Base-by-base conservation (phyloP, 2,888 invertebrate species). In the Ptychoptera albimana region DNA sequence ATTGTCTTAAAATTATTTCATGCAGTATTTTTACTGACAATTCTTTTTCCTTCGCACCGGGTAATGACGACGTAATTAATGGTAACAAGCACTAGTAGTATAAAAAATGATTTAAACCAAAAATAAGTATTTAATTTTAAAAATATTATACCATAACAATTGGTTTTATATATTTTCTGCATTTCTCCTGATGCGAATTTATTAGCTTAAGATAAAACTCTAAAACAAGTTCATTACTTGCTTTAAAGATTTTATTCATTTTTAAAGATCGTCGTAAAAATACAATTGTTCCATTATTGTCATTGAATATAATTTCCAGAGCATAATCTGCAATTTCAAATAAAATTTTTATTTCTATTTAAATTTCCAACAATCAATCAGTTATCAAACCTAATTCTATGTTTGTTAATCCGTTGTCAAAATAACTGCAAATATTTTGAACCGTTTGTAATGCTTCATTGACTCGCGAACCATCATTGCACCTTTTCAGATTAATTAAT, bases 21-120 rank as follows among this genome's bases (percentile, higher is more conserved):
- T 52, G 51, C 11, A 55, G 13, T 2, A 54, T 52, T 43, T 55
- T 50, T 1, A 51, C 47, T 5, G 55, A 51, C 32, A 49, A 48
- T 45, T 56, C 56, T 34, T 55, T 57, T 45, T 55, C 56, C 35
- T 53, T 54, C 9, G 57, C 55, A 4, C 54, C 51, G 8, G 48
- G 52, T 3, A 43, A 43, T 10, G 39, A 49, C 10, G 53, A 52
- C 10, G 51, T 37, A 29, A 54, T 50, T 29, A 50, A 55, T 31
- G 42, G 42, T 40, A 51, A 45, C 30, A 54, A 55, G 10, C 45
- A 44, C 53, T 54, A 23, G 15, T 0, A 46, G 15, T 35, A 31
- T n/a, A 10, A 39, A 16, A 16, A 30, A 10, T 6, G 16, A 16
- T 3, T 30, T 36, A 9, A 37, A 39, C 30, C 36, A 38, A 12